Evolutionary conservation across 2,797 vertebrate species (phyloP).

Genomic region (Semaprochilodus insignis): DNA sequence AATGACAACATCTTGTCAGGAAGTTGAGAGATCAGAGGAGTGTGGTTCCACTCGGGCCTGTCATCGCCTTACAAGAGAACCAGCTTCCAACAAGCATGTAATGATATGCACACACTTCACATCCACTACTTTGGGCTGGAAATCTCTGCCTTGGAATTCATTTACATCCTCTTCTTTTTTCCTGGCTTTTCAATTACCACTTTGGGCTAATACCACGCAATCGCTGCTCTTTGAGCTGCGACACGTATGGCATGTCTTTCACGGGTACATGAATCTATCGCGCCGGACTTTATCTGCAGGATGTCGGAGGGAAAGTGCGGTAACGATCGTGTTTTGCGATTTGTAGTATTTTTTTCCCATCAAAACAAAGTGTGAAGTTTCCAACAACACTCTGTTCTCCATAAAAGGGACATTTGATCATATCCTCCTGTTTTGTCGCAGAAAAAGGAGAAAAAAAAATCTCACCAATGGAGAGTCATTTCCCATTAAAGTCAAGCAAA

Average conservation of each 20-base stretch:
- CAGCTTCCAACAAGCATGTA: constrained; percentile 67
- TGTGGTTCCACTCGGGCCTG: constrained; percentile 71
- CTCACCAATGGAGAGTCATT: constrained; percentile 74
- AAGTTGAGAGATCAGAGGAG: constrained; percentile 76
- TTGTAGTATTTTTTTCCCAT: constrained; percentile 38
- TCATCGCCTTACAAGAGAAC: constrained; percentile 70
- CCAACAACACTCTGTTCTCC: constrained; percentile 78
- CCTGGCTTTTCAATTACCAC: constrained; percentile 43
- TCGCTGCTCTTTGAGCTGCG: constrained; percentile 8
- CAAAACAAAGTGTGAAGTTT: constrained; percentile 72
- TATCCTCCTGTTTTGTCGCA: constrained; percentile 75
- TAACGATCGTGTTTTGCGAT: constrained; percentile 37
- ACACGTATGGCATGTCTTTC: constrained; percentile 13
- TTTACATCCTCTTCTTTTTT: constrained; percentile 3
- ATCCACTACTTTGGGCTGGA: constrained; percentile 12
- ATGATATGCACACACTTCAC: constrained; percentile 36
- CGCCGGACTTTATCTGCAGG: background rate
- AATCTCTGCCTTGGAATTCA: constrained; percentile 30
- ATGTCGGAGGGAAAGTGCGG: constrained; percentile 19
- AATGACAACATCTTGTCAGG: constrained; percentile 77
- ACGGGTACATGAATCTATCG: constrained; percentile 33
- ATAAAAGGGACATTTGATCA: constrained; percentile 81
- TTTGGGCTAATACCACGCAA: constrained; percentile 38
- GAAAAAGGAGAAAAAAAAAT: constrained; percentile 61
- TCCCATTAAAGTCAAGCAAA: constrained; percentile 83